These are phyloP conservation scores for Heliornis fulica DNA, from an alignment of 2,113 vertebrate species.

Conservation along the genomic window DNA sequence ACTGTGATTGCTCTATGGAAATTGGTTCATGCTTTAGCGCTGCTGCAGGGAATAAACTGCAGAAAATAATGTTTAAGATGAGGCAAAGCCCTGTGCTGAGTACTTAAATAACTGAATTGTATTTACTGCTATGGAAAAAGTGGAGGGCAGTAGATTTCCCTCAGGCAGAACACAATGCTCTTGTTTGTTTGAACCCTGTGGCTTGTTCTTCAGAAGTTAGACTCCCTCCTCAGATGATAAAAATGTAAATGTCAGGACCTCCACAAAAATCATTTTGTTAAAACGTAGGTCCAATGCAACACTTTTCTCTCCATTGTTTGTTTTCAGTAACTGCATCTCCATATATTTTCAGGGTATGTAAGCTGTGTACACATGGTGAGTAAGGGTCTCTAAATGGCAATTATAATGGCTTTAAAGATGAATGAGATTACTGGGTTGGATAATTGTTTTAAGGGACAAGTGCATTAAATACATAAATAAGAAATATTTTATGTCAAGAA, in stretches of 20 bases:
- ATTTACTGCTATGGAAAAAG: background rate
- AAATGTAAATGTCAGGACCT: background rate
- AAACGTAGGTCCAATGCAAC: background rate
- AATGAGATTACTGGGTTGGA: background rate
- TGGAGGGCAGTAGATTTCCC: background rate
- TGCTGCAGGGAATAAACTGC: background rate
- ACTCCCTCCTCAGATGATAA: background rate
- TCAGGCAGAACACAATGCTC: background rate
- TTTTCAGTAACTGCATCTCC: background rate
- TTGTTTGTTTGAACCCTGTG: background rate
- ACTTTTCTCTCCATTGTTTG: fast-evolving
- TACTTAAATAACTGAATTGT: background rate
- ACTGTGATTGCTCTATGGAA: background rate
- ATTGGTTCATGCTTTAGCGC: background rate
- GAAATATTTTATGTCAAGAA: background rate
- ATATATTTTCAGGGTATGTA: background rate
- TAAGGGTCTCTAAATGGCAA: background rate
- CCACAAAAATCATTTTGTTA: background rate
- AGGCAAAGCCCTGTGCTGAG: background rate
- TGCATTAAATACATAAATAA: background rate
- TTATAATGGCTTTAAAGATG: background rate
- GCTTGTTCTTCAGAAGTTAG: background rate
- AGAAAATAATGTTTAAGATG: background rate
- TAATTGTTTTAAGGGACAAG: background rate
- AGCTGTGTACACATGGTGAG: background rate